Base-by-base conservation (phyloP, 2,888 invertebrate genomes). In the Tuberolachnus salignus region DNA sequence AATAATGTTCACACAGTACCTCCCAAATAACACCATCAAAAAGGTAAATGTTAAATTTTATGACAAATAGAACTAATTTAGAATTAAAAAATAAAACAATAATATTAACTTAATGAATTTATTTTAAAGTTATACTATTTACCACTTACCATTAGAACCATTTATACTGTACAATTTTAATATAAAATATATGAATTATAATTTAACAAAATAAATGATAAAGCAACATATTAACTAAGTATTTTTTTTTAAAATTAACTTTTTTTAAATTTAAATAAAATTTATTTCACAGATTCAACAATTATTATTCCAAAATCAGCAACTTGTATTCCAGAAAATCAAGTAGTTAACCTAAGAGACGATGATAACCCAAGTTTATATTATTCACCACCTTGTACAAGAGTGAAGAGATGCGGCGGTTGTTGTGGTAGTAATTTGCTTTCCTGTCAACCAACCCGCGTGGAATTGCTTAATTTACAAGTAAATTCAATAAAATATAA, bases 321-420 rank as follows among this genome's bases (percentile, higher is more conserved):
- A 44, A 83, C 81, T 67, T 88, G 88, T 81, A 84, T 84, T 70
- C 87, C 87, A 13, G 85, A 86, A 81, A 80, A 86, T 14, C 85
- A 85, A 82, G 85, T 86, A 1, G 86, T 89, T 0, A 83, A 85
- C 59, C 82, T 89, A 26, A 85, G 84, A 26, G 80, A 82, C 2
- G 70, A 75, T 6, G 82, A 83, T 19, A 89, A 90, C 82, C 87
- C 89, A 0, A 87, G 87, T 80, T 84, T 86, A 8, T 84, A 89
- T 26, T 90, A 89, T 83, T 89, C 88, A 83, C 93, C 93, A 0
- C 84, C 88, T 44, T 93, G 93, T 84, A 91, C 91, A 10, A 85
- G 90, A 73, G 86, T 92, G 8, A 88, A 89, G 81, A 88, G 90
- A 81, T 93, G 93, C 84, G 90, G 90, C 6, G 92, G 92, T 10